Base-by-base conservation (phyloP, 2,888 invertebrate genomes). In the Microplitis deprimator region DNA sequence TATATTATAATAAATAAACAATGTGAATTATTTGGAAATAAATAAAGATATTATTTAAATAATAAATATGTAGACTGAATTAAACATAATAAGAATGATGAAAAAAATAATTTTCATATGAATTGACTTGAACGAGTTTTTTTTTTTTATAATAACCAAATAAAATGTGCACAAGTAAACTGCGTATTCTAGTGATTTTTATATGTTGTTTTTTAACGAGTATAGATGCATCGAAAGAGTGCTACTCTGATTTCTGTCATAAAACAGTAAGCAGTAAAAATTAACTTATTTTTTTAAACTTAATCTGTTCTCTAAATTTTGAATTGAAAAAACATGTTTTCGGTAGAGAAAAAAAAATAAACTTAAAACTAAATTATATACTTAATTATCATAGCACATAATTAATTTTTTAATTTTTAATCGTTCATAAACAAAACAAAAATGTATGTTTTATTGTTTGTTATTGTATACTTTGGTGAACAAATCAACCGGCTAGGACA, bases 191-290 rank as follows among this genome's bases (percentile, higher is more conserved):
- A 68, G 73, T 81, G 62, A 73, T 83, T 69, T 38, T 83, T 68
- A 75, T 84, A 68, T 72, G 40, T 20, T 84, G 79, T 78, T 81
- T 78, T 40, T 73, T 77, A 13, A 69, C 50, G 75, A 80, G 76
- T 39, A 75, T 68, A 20, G 68, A 73, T 38, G 83, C 82, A 17
- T 83, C 81, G 7, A 38, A 79, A 75, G 20, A 62, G 16, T 89
- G 88, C 79, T 88, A 85, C 78, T 83, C 88, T 3, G 83, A 87
- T 40, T 85, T 84, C 72, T 89, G 88, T 73, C 82, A 81, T 4
- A 84, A 84, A 16, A 75, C 81, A 80, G 88, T 88, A 82, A 83
- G 80, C 82, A 65, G 6, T 60, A 60, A 39, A 72, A 68, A 68
- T 17, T 10, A 50, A 17, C 70, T 50, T 13, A n/a, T 8, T 74